A percentile compares a stretch with the other conserved stretches of the same genome.
Evolutionary conservation across 92 coral and sea anemone genomes (phyloP).

Genomic region (Palythoa grandiflora): DNA sequence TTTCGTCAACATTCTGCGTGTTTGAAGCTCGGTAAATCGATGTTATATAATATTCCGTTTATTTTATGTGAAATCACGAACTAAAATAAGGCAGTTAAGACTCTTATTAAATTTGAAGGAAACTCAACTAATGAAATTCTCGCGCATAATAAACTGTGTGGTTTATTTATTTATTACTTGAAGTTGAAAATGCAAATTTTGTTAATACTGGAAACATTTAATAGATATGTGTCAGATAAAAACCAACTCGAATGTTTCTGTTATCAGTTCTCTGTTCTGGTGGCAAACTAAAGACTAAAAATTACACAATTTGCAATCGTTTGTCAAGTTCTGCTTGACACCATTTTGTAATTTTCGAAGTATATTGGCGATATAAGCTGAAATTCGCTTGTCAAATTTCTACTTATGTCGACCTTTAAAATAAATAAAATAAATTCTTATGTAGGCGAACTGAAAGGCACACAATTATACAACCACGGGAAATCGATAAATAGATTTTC

Average conservation of each 20-base stretch:
- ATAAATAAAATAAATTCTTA: neutral
- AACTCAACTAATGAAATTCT: slow-evolving; percentile 7
- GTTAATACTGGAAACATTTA: slow-evolving; percentile 9
- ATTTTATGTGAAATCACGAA: neutral
- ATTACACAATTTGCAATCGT: slow-evolving; percentile 3
- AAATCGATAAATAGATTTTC: neutral
- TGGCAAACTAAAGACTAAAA: slow-evolving; percentile 8
- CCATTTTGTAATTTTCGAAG: neutral
- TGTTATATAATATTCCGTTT: too few relatives aligned
- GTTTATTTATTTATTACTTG: slow-evolving; percentile 34
- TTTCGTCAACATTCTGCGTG: neutral
- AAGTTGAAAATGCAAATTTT: slow-evolving; percentile 40
- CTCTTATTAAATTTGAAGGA: neutral
- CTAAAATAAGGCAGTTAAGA: slow-evolving; percentile 12
- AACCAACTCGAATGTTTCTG: neutral
- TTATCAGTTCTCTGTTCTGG: neutral
- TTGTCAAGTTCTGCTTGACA: neutral
- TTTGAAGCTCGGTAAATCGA: neutral
- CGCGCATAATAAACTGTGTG: slow-evolving; percentile 10
- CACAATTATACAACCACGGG: neutral
- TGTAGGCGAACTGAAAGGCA: neutral
- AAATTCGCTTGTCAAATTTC: slow-evolving; percentile 11
- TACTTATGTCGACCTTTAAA: neutral
- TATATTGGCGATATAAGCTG: slow-evolving; percentile 1
- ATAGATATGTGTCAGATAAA: slow-evolving; percentile 44